Percentiles rank a stretch among this genome's conserved stretches.
phyloP scores from a whole-genome alignment of 1,140 invertebrate genomes.

The Mya arenaria region DNA sequence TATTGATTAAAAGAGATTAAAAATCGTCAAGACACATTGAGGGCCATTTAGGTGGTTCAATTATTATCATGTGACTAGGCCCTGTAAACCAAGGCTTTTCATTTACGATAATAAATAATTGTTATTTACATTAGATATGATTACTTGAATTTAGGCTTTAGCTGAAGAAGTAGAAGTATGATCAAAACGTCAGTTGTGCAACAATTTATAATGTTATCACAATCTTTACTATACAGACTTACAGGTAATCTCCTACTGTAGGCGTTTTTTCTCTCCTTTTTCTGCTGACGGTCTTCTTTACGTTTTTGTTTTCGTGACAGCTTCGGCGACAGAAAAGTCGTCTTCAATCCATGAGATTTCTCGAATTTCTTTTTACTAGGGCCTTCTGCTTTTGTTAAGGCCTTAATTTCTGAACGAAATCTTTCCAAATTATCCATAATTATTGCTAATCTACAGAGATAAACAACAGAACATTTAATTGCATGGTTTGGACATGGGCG shows the following conservation, averaged over 20 bases:
- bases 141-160: not conserved
- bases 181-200: not conserved
- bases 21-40: no score
- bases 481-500: constrained; percentile 3
- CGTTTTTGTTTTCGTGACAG: constrained; percentile 59
- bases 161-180: not conserved
- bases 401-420: constrained; percentile 31
- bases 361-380: not conserved
- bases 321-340: no score
- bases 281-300: constrained; percentile 56
- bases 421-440: constrained; percentile 29
- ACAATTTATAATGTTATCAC: not conserved
- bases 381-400: not conserved
- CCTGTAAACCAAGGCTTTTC: no score
- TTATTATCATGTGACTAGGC: no score
- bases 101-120: no score
- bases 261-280: constrained; percentile 59
- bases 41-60: no score
- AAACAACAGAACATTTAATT: no score
- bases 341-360: not conserved
- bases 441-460: not conserved
- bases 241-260: constrained; percentile 47
- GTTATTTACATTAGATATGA: no score
- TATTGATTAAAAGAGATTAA: no score
- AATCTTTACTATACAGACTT: not conserved